phyloP scores from a whole-genome alignment of 1,140 invertebrate species.

The Cyphomyrmex costatus region DNA sequence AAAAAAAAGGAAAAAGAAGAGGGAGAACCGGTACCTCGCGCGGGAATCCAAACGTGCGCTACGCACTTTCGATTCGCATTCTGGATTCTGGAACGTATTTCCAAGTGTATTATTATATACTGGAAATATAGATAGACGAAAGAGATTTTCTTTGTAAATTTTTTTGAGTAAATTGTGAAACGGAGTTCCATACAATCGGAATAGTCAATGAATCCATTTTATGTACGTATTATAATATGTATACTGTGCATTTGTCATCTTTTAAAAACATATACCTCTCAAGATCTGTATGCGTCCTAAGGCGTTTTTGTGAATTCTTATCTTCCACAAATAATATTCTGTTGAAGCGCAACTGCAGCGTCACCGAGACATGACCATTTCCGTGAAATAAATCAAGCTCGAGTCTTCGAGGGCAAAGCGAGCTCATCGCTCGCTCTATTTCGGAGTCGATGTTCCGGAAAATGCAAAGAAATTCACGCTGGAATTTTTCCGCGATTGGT shows the following conservation, averaged over 20 bases:
- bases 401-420: constrained; percentile 38
- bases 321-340: constrained; percentile 48
- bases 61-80: constrained; percentile 41
- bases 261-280: neutral
- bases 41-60: constrained; percentile 45
- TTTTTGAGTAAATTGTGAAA: constrained; percentile 21
- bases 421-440: constrained; percentile 51
- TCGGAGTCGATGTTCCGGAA: constrained; percentile 43
- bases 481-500: constrained; percentile 26
- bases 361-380: constrained; percentile 50
- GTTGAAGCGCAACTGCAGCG: constrained; percentile 5
- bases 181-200: neutral
- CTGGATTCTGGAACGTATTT: constrained; percentile 15
- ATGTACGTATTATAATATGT: neutral
- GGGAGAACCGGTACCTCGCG: constrained; percentile 8
- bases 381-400: constrained; percentile 49
- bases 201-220: neutral
- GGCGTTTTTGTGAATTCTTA: constrained; percentile 15
- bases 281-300: constrained; percentile 3
- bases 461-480: constrained; percentile 49
- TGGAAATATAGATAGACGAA: neutral
- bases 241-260: neutral
- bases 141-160: no score
- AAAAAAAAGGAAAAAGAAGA: constrained; percentile 54
- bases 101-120: constrained; percentile 14